Evolutionary conservation across 2,797 vertebrate genomes (phyloP).

Genomic region (Lindbergichthys nudifrons): DNA sequence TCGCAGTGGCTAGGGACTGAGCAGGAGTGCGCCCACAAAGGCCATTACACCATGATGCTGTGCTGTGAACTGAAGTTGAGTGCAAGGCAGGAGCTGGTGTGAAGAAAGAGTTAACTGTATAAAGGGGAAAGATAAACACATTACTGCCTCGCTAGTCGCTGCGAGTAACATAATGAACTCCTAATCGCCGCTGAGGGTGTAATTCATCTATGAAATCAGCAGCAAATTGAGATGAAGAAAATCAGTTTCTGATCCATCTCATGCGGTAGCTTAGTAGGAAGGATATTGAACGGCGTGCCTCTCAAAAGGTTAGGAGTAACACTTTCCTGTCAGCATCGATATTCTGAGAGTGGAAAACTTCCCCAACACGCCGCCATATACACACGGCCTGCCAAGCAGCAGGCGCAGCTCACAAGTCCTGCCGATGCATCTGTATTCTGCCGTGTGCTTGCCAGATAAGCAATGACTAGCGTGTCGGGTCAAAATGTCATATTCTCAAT

Average conservation of each 20-base stretch:
- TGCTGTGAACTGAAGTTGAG: conserved; percentile 48
- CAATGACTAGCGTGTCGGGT: conserved; percentile 71
- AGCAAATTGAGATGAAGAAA: conserved; percentile 84
- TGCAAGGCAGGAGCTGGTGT: conserved; percentile 39
- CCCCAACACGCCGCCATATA: conserved; percentile 48
- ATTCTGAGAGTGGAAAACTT: conserved; percentile 78
- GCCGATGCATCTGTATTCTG: conserved; percentile 73
- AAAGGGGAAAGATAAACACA: conserved; percentile 82
- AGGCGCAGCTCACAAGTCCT: conserved; percentile 21
- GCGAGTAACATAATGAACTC: conserved; percentile 83
- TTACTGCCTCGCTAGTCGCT: conserved; percentile 77
- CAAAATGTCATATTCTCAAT: conserved; percentile 79
- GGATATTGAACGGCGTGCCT: conserved; percentile 73
- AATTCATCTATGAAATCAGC: conserved; percentile 85
- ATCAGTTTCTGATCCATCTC: conserved; percentile 82
- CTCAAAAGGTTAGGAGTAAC: conserved; percentile 82
- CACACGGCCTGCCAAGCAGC: conserved; percentile 43
- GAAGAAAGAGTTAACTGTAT: conserved; percentile 79
- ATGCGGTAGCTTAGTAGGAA: conserved; percentile 70
- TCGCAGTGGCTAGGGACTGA: conserved; percentile 40
- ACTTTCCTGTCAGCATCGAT: conserved; percentile 80
- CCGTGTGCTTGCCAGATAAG: conserved; percentile 60
- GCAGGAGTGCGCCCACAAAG: conserved; percentile 40
- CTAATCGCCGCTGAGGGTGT: conserved; percentile 84
- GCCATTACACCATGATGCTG: conserved; percentile 44